Percentiles rank a stretch among this genome's conserved stretches.
Conservation (phyloP, 2,888 invertebrate genomes). For the Itoplectis maculator region DNA sequence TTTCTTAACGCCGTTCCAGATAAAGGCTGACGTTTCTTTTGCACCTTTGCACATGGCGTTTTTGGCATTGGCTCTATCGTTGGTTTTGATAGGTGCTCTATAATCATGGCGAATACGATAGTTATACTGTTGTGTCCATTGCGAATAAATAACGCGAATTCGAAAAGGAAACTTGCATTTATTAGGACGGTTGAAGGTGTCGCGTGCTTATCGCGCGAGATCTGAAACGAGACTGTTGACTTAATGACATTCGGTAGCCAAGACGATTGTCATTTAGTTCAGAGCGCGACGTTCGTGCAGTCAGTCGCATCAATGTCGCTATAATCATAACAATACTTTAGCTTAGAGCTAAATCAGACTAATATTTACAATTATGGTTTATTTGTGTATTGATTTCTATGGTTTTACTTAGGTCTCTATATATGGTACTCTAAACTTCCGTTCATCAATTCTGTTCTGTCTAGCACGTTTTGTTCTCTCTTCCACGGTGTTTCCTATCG, state of each 20-base stretch:
- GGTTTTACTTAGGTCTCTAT: neutral
- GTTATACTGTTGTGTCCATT: too few species aligned
- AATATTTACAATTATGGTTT: constrained; percentile 71
- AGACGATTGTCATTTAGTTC: too few species aligned
- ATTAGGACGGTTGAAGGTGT: too few species aligned
- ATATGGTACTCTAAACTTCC: neutral
- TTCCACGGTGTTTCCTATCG: neutral
- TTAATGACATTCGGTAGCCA: too few species aligned
- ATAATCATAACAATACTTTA: too few species aligned
- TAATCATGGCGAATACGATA: too few species aligned
- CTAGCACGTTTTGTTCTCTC: neutral
- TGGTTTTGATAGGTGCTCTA: constrained; percentile 16
- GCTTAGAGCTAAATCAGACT: constrained; percentile 74
- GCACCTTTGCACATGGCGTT: neutral
- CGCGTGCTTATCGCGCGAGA: too few species aligned
- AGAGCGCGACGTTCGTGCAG: too few species aligned
- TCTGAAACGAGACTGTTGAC: too few species aligned
- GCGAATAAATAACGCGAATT: too few species aligned
- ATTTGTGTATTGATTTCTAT: neutral
- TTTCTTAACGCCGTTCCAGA: neutral
- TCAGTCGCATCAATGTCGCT: too few species aligned
- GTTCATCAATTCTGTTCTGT: neutral
- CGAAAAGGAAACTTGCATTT: too few species aligned
- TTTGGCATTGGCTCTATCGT: neutral
- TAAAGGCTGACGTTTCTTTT: constrained; percentile 28